Percentiles rank a stretch among this genome's conserved stretches.
phyloP scores from a whole-genome alignment of 2,113 vertebrate species.

The Aviceda subcristata region DNA sequence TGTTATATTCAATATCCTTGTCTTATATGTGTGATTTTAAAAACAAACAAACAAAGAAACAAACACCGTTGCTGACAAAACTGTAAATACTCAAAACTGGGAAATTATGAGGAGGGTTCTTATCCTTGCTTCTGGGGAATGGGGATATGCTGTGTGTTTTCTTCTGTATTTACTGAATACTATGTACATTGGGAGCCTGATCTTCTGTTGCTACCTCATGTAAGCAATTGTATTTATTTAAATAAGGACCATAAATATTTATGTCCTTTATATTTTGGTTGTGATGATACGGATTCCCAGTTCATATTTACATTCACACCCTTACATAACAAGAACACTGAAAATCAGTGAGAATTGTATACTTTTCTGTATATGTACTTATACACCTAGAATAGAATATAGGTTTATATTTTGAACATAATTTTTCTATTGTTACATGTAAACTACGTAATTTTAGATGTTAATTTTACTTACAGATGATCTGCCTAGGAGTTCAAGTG shows the following conservation, averaged over 20 bases:
- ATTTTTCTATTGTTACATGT: neutral
- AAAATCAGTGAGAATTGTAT: neutral
- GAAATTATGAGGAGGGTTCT: neutral
- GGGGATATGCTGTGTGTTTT: neutral
- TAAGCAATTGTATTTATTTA: neutral
- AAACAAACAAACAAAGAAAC: neutral
- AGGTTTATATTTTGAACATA: neutral
- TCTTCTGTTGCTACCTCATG: neutral
- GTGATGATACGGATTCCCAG: neutral
- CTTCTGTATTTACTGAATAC: neutral
- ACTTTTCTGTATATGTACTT: neutral
- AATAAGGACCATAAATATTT: neutral
- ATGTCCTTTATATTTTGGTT: neutral
- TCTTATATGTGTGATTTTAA: neutral
- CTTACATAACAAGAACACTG: neutral
- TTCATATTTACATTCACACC: neutral
- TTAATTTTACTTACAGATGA: neutral
- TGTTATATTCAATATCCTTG: neutral
- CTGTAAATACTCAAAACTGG: neutral
- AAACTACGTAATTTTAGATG: neutral
- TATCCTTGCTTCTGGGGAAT: neutral
- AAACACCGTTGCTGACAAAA: neutral
- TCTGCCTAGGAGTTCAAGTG: neutral
- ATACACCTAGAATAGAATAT: neutral
- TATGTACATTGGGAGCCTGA: neutral